Base-by-base conservation (phyloP, 2,888 invertebrate species). In the Drosophila conformis region DNA sequence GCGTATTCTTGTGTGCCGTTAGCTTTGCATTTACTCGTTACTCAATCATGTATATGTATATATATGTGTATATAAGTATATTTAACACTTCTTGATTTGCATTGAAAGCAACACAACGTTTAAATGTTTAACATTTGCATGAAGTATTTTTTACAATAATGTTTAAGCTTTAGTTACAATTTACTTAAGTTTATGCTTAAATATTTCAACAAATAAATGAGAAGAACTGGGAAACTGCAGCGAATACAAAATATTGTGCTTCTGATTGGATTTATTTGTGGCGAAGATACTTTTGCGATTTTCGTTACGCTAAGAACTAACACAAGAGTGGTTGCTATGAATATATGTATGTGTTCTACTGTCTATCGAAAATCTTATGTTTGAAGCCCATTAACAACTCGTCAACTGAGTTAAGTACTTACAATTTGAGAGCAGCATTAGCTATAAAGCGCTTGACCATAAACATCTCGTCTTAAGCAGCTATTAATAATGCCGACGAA, bases 101-200 rank as follows among this genome's bases (percentile, higher is more conserved):
- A 63, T 66, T 67, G 60, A 73, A 68, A 76, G 79, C 88, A 82
- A 89, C 83, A 78, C 73, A 86, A 69, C 69, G 72, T 64, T 70
- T 80, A 73, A 76, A 82, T 84, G 71, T 80, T 83, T 76, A 81
- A 78, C 83, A 83, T 80, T 77, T 8, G 61, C 60, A 62, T 76
- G 68, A 72, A 64, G 56, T 73, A 67, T 72, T 65, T 78, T 75
- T 83, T 87, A 79, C 76, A 83, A 69, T 66, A 64, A 63, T 61
- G 4, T 59, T 69, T 74, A 58, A 71, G 69, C 58, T 49, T 75
- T 69, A 62, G 76, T 77, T 77, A 70, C 72, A 70, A 61, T n/a
- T 57, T 68, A 51, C 53, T 75, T 72, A 72, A 51, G 15, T 49
- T 63, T 66, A 61, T 31, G 42, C 57, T 58, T 36, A 27, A 29